Base-by-base conservation (phyloP, 2,113 vertebrate genomes). In the Mesocricetus auratus region DNA sequence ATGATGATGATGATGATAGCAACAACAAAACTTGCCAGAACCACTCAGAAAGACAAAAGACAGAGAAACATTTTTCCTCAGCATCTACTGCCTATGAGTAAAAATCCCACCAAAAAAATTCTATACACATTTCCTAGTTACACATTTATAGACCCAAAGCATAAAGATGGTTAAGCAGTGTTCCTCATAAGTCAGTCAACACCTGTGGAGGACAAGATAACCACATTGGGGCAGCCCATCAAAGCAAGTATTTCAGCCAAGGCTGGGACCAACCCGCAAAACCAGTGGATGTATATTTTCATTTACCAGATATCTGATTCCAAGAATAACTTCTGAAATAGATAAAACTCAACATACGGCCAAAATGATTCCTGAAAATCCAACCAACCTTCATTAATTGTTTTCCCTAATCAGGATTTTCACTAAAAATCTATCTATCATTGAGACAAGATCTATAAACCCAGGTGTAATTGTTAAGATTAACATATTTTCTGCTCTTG, bases 261-360 rank as follows among this genome's bases (percentile, higher is more conserved):
- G 5, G 13, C 26, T 96, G 19, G 58, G n/a, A 47, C 8, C 3
- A 78, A 47, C 26, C 26, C 11, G 12, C 22, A 47, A 69, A 45
- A 29, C 2, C 47, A 45, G 0, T 2, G 0, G 21, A 15, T 2
- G 0, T 47, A 22, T 45, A 26, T 47, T 2, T 66, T 58, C 4
- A 15, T 24, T 58, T 16, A 15, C 17, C 7, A 29, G 56, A 22
- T 45, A 0, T 42, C 8, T 91, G 36, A 64, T 11, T 11, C 45
- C 0, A 5, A 86, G 17, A 1, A 19, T 39, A 33, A 64, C 12
- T 91, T 91, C 42, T 33, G 8, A 73, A 93, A 42, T 7, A 89
- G 33, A 58, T 24, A 82, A 96, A 47, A 42, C 22, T 90, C 33
- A 50, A 26, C 45, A 26, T 5, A 78, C 4, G 29, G 47, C 78